Evolutionary conservation across 2,797 vertebrate genomes (phyloP).

Genomic region (Typhlichthys subterraneus): DNA sequence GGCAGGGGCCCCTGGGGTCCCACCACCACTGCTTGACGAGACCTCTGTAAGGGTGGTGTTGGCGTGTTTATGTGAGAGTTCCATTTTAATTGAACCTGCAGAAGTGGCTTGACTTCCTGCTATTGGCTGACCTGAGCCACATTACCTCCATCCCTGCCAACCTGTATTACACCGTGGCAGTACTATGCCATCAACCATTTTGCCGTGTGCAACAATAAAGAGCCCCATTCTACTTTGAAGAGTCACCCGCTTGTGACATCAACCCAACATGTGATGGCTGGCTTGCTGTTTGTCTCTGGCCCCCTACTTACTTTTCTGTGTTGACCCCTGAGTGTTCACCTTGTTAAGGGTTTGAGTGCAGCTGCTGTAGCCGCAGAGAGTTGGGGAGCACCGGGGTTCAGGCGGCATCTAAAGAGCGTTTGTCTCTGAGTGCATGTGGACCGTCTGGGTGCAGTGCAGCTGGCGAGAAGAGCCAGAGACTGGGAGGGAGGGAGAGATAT

Average conservation of each 20-base stretch:
- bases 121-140: background rate
- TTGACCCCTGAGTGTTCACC: conserved; percentile 72
- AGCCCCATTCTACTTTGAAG: conserved; percentile 39
- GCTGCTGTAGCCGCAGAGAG: conserved; percentile 72
- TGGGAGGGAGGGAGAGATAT: conserved; percentile 53
- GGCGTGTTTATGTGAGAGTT: conserved; percentile 13
- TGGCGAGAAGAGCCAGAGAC: conserved; percentile 57
- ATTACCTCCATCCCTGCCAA: conserved; percentile 3
- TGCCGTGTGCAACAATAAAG: conserved; percentile 19
- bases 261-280: conserved; percentile 43
- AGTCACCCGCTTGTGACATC: conserved; percentile 30
- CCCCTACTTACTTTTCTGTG: conserved; percentile 49
- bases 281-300: conserved; percentile 25
- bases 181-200: background rate
- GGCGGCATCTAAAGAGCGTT: conserved; percentile 75
- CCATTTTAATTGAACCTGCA: conserved; percentile 21
- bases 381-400: conserved; percentile 69
- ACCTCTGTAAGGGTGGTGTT: conserved; percentile 21
- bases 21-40: conserved; percentile 35
- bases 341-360: conserved; percentile 78
- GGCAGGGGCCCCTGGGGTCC: conserved; percentile 21
- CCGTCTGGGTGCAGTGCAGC: conserved; percentile 68
- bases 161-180: background rate
- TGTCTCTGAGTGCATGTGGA: conserved; percentile 69
- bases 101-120: conserved; percentile 8